Percentiles rank a stretch among this genome's conserved stretches.
These are phyloP conservation scores for Gallirallus australis DNA, from an alignment of 2,797 vertebrate species.

Conservation along the genomic window DNA sequence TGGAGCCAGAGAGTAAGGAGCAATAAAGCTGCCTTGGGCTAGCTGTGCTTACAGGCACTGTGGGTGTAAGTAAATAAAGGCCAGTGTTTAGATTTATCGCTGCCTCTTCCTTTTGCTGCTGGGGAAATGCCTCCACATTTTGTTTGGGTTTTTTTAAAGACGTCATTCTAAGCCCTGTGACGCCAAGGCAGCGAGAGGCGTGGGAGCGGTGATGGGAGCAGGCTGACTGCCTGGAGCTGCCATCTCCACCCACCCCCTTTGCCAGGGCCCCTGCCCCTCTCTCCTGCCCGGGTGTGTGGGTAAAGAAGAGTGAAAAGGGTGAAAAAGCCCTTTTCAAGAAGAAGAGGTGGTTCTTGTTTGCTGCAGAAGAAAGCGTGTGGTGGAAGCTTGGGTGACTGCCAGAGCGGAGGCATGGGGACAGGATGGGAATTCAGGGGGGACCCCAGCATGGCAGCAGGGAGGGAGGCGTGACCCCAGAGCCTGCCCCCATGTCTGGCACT, in stretches of 20 bases:
- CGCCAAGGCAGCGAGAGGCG: background rate
- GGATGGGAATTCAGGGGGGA: background rate
- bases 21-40: background rate
- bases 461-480: rapidly evolving
- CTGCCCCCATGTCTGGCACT: rapidly evolving
- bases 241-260: too few relatives aligned
- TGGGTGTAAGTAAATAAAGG: background rate
- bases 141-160: background rate
- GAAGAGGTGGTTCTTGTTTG: background rate
- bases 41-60: background rate
- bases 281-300: background rate
- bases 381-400: background rate
- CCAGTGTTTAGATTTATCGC: background rate
- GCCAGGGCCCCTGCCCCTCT: too few relatives aligned
- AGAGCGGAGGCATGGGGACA: rapidly evolving
- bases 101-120: background rate
- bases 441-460: rapidly evolving
- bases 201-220: background rate
- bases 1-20: too few relatives aligned
- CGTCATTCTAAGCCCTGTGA: background rate
- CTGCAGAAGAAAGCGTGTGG: background rate
- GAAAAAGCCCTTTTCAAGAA: too few relatives aligned
- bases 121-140: background rate
- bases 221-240: too few relatives aligned
- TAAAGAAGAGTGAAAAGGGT: too few relatives aligned